phyloP scores from a whole-genome alignment of 2,113 vertebrate species.

The Monopterus albus region DNA sequence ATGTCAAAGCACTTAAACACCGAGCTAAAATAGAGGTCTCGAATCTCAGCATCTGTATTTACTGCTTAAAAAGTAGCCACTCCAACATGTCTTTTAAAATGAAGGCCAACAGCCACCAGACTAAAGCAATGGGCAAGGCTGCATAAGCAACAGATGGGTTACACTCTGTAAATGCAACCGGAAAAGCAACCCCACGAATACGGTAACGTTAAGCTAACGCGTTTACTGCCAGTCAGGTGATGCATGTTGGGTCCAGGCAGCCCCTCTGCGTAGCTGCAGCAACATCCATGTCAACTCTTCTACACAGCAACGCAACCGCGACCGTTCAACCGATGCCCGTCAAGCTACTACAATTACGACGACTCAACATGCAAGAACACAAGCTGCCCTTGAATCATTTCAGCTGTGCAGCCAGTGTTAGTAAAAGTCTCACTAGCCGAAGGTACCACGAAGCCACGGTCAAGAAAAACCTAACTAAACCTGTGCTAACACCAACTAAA shows the following conservation, averaged over 20 bases:
- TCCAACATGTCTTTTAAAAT: background rate
- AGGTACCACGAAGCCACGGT: background rate
- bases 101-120: background rate
- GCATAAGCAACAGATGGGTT: no score
- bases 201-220: slow-evolving; percentile 28
- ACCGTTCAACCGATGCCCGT: slow-evolving; percentile 28
- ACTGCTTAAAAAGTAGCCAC: background rate
- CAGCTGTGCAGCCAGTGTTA: slow-evolving; percentile 8
- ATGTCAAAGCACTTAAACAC: background rate
- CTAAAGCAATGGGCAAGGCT: no score
- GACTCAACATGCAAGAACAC: slow-evolving; percentile 37
- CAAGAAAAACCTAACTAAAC: background rate
- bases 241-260: slow-evolving; percentile 21
- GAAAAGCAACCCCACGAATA: background rate
- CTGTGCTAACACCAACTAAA: background rate
- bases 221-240: slow-evolving; percentile 35
- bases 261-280: slow-evolving; percentile 28
- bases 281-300: slow-evolving; percentile 36
- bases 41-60: background rate
- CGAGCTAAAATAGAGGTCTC: background rate
- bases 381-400: slow-evolving; percentile 51
- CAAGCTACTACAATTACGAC: slow-evolving; percentile 10
- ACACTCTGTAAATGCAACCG: background rate
- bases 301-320: slow-evolving; percentile 33
- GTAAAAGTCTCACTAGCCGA: background rate